Evolutionary conservation across 23 tunicate species (phyloP).

Genomic region (Botrylloides violaceus): DNA sequence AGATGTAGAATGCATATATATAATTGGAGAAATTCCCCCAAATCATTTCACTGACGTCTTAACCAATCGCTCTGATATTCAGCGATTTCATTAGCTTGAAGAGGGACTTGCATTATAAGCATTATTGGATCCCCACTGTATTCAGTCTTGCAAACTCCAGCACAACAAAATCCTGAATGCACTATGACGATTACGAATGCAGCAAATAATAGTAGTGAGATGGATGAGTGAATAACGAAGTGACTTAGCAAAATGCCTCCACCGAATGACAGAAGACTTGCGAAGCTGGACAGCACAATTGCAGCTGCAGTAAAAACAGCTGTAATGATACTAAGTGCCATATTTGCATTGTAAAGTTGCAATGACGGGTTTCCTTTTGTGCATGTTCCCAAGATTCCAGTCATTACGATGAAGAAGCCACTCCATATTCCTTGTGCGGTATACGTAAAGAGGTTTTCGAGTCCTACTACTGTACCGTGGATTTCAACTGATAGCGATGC

Average conservation of each 20-base stretch:
- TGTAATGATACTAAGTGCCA: background rate
- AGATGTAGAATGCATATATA: too few species aligned
- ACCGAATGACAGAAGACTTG: background rate
- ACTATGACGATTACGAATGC: background rate
- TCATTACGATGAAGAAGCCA: conserved; percentile 3
- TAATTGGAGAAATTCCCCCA: too few species aligned
- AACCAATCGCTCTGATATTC: too few species aligned
- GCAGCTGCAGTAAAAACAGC: background rate
- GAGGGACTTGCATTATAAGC: too few species aligned
- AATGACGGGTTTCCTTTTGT: background rate
- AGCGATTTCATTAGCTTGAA: too few species aligned
- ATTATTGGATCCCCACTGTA: too few species aligned
- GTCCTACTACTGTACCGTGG: too few species aligned
- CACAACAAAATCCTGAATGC: conserved; percentile 10
- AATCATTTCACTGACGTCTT: too few species aligned
- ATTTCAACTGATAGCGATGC: too few species aligned
- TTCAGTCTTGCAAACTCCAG: background rate
- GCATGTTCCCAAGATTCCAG: conserved; percentile 5
- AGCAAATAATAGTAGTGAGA: background rate
- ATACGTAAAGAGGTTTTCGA: background rate
- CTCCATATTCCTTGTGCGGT: conserved; percentile 9
- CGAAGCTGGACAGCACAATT: background rate
- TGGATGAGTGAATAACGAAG: background rate
- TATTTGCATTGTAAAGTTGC: background rate
- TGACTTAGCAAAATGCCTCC: background rate